phyloP scores from a whole-genome alignment of 2,797 vertebrate genomes.

The Petrocephalus schoutedeni region DNA sequence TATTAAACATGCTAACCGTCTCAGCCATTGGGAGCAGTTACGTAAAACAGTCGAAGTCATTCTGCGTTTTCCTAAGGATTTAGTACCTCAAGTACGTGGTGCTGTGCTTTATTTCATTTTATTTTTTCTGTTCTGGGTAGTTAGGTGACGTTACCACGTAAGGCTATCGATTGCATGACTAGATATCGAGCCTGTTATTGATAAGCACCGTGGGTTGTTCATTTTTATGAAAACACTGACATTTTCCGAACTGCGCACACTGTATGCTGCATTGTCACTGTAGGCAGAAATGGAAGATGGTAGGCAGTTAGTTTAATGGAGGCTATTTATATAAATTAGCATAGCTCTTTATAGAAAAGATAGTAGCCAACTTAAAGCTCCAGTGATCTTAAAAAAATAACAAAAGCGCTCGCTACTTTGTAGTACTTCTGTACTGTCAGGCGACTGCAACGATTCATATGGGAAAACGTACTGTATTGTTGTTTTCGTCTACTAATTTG shows the following conservation, averaged over 20 bases:
- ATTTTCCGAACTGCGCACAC: neutral
- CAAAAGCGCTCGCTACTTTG: neutral
- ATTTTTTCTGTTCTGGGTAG: neutral
- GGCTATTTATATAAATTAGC: neutral
- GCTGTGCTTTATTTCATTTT: neutral
- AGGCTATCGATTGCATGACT: neutral
- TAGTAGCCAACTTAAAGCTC: neutral
- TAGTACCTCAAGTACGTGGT: neutral
- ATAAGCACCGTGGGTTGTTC: neutral
- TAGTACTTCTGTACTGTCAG: neutral
- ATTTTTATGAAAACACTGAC: constrained; percentile 12
- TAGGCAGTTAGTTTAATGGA: neutral
- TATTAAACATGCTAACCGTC: neutral
- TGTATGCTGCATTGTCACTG: neutral
- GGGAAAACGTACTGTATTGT: neutral
- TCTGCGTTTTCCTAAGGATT: neutral
- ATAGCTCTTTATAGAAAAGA: neutral
- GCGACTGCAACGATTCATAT: neutral
- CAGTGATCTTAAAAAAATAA: neutral
- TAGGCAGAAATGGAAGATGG: neutral
- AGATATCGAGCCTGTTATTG: neutral
- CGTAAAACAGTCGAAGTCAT: neutral
- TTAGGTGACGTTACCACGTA: neutral
- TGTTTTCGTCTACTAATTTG: neutral
- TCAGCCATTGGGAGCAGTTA: neutral